Evolutionary conservation across 1,140 invertebrate genomes (phyloP), one percentile per base, ranked within the genome.

Genomic region (Platyura marginata): DNA sequence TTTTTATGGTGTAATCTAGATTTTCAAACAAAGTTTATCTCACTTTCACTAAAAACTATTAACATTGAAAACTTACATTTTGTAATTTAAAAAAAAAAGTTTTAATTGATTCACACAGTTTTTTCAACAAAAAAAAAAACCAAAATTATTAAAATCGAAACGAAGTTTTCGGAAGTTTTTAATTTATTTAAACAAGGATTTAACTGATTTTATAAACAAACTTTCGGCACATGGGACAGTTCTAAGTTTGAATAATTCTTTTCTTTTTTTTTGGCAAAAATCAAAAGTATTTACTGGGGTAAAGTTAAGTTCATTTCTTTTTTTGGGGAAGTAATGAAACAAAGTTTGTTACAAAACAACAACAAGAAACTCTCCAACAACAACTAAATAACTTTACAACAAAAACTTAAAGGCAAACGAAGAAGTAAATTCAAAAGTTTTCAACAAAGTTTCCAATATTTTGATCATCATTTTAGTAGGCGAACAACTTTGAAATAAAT

Each of bases 241-340:
- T n/a, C n/a, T n/a, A n/a, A n/a, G n/a, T n/a, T n/a, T n/a, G 21
- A 39, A 46, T 33, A 48, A 39, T 44, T 43, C 47, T 32, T 46
- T 40, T 46, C 43, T 34, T 43, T 19, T 25, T 20, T 9, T 40
- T 44, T 39, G 8, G 21, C 32, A 32, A 32, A 32, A 8, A 32
- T 9, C 29, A 32, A 32, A 10, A 38, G 29, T 9, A 32, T 32
- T 9, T 32, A 37, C 18, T 37, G 16, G 35, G 18, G 6, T n/a
- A 29, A 29, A 29, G 25, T 29, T 8, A 29, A 29, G 25, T 29
- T 29, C n/a, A n/a, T n/a, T n/a, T n/a, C n/a, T n/a, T n/a, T n/a
- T n/a, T n/a, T n/a, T n/a, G n/a, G n/a, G n/a, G 13, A 29, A 29
- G 25, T 29, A 29, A 29, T 29, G 25, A 29, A 29, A 29, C 25